A percentile compares a stretch with the other conserved stretches of the same genome.
Conservation (phyloP, 2,113 vertebrate species). For the Pteruthius melanotis region DNA sequence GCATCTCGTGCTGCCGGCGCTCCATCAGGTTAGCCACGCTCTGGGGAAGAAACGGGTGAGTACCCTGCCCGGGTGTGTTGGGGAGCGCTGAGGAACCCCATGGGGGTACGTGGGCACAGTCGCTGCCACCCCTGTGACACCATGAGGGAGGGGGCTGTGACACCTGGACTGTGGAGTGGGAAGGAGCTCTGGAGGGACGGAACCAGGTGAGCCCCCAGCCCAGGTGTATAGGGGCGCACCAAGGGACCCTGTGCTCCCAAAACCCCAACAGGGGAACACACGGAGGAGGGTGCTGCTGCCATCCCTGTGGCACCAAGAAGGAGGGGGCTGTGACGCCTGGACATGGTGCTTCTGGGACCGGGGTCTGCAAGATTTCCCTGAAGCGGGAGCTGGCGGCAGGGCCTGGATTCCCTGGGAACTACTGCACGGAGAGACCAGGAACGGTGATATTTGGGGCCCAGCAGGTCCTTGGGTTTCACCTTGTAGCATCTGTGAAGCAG, state of each 20-base stretch:
- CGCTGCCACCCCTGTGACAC: no score
- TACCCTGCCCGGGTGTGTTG: rapidly evolving
- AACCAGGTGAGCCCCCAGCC: not conserved
- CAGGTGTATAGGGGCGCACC: not conserved
- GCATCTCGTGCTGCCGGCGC: slow-evolving; percentile 86
- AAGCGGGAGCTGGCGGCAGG: not conserved
- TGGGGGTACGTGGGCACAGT: rapidly evolving
- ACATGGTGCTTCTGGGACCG: rapidly evolving
- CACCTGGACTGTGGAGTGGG: no score
- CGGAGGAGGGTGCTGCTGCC: not conserved
- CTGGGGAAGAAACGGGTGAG: slow-evolving; percentile 62
- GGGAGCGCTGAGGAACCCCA: not conserved
- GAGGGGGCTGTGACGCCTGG: not conserved
- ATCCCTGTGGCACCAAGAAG: not conserved
- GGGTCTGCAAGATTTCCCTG: no score
- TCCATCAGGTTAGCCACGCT: slow-evolving; percentile 90
- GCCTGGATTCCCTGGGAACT: not conserved
- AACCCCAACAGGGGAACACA: not conserved
- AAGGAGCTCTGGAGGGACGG: not conserved
- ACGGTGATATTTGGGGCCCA: rapidly evolving
- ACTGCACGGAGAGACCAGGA: rapidly evolving
- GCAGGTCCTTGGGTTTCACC: not conserved
- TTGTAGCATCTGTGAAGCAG: not conserved
- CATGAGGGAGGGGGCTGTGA: not conserved
- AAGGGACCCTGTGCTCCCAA: not conserved